Evolutionary conservation across 2,888 invertebrate genomes (phyloP), one percentile per base, ranked within the genome.

Genomic region (Leptinotarsa peninsularis): DNA sequence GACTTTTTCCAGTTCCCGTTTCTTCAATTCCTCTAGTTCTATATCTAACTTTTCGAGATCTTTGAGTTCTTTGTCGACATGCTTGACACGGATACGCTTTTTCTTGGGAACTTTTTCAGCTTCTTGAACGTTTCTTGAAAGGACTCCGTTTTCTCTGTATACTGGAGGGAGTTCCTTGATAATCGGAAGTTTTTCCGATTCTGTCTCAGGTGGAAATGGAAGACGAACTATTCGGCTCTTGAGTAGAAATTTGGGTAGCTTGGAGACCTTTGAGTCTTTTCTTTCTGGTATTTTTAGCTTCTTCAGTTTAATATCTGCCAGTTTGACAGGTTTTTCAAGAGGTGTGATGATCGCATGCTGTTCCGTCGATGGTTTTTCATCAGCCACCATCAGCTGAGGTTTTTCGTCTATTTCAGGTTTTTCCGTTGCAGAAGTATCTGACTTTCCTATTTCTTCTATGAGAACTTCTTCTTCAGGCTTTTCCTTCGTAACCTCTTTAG

Each of bases 241-340:
- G 33, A 90, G 82, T 76, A 89, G 80, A 76, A 89, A 86, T 84
- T 89, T 89, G 1, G 89, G 89, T 23, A 89, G 76, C 80, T 89
- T 87, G 4, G 83, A 82, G 52, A 82, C 82, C 76, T 87, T 78
- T 3, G 78, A 77, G 74, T 86, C 87, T 73, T 87, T 87, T 77
- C 87, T 88, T 52, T 84, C 83, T 54, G 84, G 82, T 63, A 82
- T 78, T 76, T 87, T 85, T 50, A 88, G 84, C 83, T 89, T 89
- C 75, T 86, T 88, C 67, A 89, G 81, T 84, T 89, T 89, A 66
- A 94, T 88, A 86, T 92, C 90, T 71, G 91, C 91, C 80, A 93
- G 91, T 68, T 89, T 83, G 58, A 79, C 79, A 69, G 83, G 85
- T 60, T 85, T 88, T 70, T 81, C 83, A 56, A 87, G 83, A 77